These are phyloP conservation scores for Hesperophylax magnus DNA, from an alignment of 1,140 invertebrate genomes.

Conservation along the genomic window DNA sequence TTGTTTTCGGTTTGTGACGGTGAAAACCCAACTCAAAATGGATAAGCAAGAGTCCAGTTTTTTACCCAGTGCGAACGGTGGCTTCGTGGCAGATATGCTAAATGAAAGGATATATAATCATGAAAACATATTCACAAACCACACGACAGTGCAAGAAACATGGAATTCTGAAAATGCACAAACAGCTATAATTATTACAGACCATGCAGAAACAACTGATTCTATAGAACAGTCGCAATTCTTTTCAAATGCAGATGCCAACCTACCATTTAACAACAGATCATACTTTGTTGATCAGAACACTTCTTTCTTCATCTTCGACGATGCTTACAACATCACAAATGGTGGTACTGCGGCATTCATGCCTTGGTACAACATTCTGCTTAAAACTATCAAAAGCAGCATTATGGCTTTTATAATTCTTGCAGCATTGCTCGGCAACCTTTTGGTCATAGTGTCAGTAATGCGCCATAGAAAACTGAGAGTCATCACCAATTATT, in stretches of 20 bases:
- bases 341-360: slow-evolving; percentile 7
- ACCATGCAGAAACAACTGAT: slow-evolving; percentile 34
- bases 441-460: slow-evolving; percentile 88
- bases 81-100: slow-evolving; percentile 52
- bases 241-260: slow-evolving; percentile 36
- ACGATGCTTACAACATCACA: slow-evolving; percentile 44
- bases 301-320: slow-evolving; percentile 42
- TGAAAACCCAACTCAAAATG: slow-evolving; percentile 31
- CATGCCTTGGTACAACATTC: slow-evolving; percentile 62
- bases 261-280: slow-evolving; percentile 40
- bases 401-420: slow-evolving; percentile 88
- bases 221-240: slow-evolving; percentile 1
- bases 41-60: slow-evolving; percentile 51
- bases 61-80: slow-evolving; percentile 49
- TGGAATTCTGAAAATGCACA: slow-evolving; percentile 40
- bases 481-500: slow-evolving; percentile 93
- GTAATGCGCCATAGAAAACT: slow-evolving; percentile 90
- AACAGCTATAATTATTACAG: slow-evolving; percentile 20
- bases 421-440: slow-evolving; percentile 87
- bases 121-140: slow-evolving; percentile 32
- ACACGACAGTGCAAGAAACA: slow-evolving; percentile 38
- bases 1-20: too few relatives aligned
- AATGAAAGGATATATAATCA: slow-evolving; percentile 52
- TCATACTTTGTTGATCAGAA: slow-evolving; percentile 49
- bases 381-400: slow-evolving; percentile 77